phyloP scores from a whole-genome alignment of 2,113 vertebrate species.

The Clarias macrocephalus region DNA sequence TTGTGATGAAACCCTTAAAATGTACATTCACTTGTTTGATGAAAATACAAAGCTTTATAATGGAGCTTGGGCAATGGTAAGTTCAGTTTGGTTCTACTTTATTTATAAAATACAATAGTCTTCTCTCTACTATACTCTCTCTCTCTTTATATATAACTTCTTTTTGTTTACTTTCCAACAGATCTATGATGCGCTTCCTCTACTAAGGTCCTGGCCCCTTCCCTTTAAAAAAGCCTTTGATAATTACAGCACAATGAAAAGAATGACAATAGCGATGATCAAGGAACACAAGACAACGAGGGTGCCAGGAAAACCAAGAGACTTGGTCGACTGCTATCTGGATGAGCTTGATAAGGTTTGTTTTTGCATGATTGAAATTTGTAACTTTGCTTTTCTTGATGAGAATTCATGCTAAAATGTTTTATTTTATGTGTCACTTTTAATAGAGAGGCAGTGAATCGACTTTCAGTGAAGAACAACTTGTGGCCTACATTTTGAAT shows the following conservation, averaged over 20 bases:
- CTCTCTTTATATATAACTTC: not conserved
- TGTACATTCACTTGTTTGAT: constrained; percentile 48
- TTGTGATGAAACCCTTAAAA: constrained; percentile 48
- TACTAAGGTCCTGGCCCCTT: constrained; percentile 52
- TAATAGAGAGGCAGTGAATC: no score
- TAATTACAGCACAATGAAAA: constrained; percentile 27
- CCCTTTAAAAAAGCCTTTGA: constrained; percentile 54
- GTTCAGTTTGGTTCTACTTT: not conserved
- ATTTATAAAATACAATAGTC: not conserved
- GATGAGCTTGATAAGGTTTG: constrained; percentile 59
- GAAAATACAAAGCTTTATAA: constrained; percentile 42
- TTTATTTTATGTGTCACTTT: no score
- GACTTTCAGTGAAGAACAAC: no score
- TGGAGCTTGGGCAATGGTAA: constrained; percentile 59
- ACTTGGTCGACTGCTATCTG: constrained; percentile 62
- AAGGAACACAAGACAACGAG: constrained; percentile 49
- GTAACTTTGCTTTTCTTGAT: no score
- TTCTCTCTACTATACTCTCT: no score
- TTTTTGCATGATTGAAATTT: not conserved
- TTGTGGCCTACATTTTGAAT: no score
- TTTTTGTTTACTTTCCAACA: constrained; percentile 31
- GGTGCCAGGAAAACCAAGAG: constrained; percentile 51
- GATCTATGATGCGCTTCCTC: constrained; percentile 50
- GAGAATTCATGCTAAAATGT: no score
- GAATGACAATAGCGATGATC: constrained; percentile 35